Evolutionary conservation across 2,888 invertebrate genomes (phyloP), one percentile per base, ranked within the genome.

Genomic region (Chydorus sphaericus): DNA sequence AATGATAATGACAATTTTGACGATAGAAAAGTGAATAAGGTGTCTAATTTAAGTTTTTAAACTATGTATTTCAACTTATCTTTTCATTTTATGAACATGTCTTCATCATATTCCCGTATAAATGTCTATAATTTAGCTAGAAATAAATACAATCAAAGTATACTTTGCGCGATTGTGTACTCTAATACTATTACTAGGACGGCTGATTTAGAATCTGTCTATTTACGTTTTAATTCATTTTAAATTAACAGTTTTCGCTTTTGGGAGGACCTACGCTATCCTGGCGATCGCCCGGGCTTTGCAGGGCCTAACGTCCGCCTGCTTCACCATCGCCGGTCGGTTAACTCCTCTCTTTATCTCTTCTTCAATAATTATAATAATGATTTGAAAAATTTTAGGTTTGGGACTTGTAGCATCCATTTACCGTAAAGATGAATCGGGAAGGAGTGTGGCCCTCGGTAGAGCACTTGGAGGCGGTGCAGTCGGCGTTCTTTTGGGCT

Each of bases 291-390:
- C 86, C 0, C 73, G 89, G 59, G 81, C 83, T 52, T 69, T 86
- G 16, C 88, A 89, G 66, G 89, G 88, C 1, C 72, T 86, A 55
- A 84, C 85, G 10, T 88, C 88, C 2, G 81, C 87, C 1, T 83
- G 85, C 61, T 80, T 85, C 57, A 80, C 82, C 18, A 82, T 88
- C 6, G 79, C 85, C 63, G 75, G 75, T 74, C 64, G 59, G 54
- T 37, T 36, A 31, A 16, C 23, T 4, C 6, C 33, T 16, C 39
- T 38, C n/a, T n/a, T n/a, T 5, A 14, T 11, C 44, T 37, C 20
- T 48, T 36, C n/a, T 50, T 18, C 1, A 8, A 23, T 44, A 44
- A 28, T 29, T 57, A n/a, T 6, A 37, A 30, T n/a, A n/a, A 16
- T 20, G 38, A 38, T 6, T 28, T 18, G 29, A 7, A 33, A 48